A percentile compares a stretch with the other conserved stretches of the same genome.
Evolutionary conservation across 2,888 invertebrate species (phyloP).

Genomic region (Isotomurus palustris): DNA sequence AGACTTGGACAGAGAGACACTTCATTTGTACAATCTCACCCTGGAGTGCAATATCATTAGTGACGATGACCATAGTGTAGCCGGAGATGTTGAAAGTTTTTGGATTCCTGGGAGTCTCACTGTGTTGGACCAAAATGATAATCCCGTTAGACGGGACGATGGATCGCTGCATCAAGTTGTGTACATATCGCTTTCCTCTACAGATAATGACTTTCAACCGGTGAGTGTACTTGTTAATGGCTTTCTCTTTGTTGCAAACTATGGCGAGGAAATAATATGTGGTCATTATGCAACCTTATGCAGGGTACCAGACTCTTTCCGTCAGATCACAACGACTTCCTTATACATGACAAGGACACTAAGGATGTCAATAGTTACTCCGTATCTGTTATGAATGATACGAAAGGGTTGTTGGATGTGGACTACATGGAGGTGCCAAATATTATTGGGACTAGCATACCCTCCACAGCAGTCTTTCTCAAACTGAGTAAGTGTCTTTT

Average conservation of each 20-base stretch:
- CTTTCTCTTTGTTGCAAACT: too few relatives aligned
- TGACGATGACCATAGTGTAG: too few relatives aligned
- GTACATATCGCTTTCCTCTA: constrained; percentile 7
- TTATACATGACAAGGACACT: constrained; percentile 32
- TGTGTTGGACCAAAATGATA: constrained; percentile 44
- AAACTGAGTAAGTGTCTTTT: constrained; percentile 27
- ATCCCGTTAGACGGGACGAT: constrained; percentile 21
- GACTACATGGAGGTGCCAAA: constrained; percentile 1
- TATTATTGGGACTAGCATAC: background rate
- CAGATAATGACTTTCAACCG: background rate
- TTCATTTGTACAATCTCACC: constrained; percentile 28
- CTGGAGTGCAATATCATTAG: too few relatives aligned
- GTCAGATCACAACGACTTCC: constrained; percentile 19
- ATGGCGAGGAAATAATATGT: too few relatives aligned
- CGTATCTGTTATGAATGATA: constrained; percentile 36
- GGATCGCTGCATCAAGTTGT: constrained; percentile 15
- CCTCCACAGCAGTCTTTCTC: constrained; percentile 22
- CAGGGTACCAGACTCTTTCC: constrained; percentile 22
- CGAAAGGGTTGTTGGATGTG: constrained; percentile 32
- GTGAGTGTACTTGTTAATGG: too few relatives aligned
- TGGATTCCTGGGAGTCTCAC: constrained; percentile 18
- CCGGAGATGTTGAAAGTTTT: constrained; percentile 9
- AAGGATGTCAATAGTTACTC: constrained; percentile 30
- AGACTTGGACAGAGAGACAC: constrained; percentile 33
- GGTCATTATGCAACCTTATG: too few relatives aligned